A percentile compares a stretch with the other conserved stretches of the same genome.
Conservation (phyloP, 2,113 vertebrate species). For the Ardeotis arabs region DNA sequence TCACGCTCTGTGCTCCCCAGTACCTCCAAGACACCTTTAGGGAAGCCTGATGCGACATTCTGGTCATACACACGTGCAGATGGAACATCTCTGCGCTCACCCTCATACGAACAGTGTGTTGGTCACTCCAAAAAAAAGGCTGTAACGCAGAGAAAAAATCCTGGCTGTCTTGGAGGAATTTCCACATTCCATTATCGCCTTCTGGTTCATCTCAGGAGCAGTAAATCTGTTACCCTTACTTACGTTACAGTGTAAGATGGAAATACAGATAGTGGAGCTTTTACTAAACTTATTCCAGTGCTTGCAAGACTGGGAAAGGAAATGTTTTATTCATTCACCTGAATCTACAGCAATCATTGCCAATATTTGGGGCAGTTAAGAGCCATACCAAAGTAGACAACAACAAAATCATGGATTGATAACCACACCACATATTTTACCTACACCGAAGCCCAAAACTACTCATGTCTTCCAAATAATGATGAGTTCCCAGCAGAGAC, state of each 20-base stretch:
- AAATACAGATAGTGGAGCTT: background rate
- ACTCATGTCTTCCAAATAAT: background rate
- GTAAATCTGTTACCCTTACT: background rate
- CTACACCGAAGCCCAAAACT: background rate
- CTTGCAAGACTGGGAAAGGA: background rate
- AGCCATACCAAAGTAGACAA: background rate
- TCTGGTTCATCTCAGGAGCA: background rate
- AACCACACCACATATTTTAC: background rate
- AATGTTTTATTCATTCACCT: background rate
- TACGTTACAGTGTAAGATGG: background rate
- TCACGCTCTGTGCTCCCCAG: background rate
- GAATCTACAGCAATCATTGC: background rate
- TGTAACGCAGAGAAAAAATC: background rate
- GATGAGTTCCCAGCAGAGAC: background rate
- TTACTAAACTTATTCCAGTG: background rate
- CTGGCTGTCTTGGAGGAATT: background rate
- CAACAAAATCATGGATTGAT: background rate
- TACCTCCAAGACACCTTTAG: background rate
- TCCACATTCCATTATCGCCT: background rate
- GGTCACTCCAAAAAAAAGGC: background rate
- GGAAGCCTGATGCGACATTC: background rate
- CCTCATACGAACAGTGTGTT: too few relatives aligned
- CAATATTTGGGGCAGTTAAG: background rate
- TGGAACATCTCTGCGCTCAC: background rate
- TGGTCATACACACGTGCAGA: background rate